A percentile compares a stretch with the other conserved stretches of the same genome.
Conservation (phyloP, 2,888 invertebrate species). For the Macrostomum cliftonense region DNA sequence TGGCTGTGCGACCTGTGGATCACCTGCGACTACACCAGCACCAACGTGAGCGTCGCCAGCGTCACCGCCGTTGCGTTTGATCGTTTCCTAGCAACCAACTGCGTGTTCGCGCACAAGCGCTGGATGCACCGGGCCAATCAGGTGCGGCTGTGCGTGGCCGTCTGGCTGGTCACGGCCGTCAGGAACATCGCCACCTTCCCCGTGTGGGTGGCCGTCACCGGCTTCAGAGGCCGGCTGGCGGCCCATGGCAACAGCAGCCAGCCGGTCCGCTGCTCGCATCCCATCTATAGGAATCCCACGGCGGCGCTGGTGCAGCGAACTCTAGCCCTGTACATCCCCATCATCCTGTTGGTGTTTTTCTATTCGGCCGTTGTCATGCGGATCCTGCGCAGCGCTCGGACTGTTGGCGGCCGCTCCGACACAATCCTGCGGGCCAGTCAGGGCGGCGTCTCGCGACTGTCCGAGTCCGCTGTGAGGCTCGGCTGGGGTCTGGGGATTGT, state of each 20-base stretch:
- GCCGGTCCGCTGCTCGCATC: constrained; percentile 4
- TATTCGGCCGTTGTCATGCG: constrained; percentile 6
- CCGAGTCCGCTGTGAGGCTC: no score
- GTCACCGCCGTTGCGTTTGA: constrained; percentile 8
- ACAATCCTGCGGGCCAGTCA: no score
- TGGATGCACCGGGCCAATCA: constrained; percentile 8
- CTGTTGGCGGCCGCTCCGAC: no score
- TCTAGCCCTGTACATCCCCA: constrained; percentile 8
- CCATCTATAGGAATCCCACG: constrained; percentile 4
- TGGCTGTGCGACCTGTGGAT: constrained; percentile 9
- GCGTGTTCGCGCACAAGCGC: constrained; percentile 7
- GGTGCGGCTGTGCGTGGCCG: constrained; percentile 1
- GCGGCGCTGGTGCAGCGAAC: constrained; percentile 7
- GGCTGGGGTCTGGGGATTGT: no score
- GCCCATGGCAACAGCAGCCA: no score
- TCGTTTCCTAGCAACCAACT: constrained; percentile 6
- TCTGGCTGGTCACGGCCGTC: constrained; percentile 6
- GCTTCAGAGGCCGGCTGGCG: background rate
- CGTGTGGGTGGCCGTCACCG: constrained; percentile 3
- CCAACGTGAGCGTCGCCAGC: constrained; percentile 7
- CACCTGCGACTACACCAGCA: constrained; percentile 7
- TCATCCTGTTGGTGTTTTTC: constrained; percentile 6
- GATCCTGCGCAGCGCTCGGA: background rate
- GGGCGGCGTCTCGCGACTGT: no score
- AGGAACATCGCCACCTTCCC: constrained; percentile 6